Conservation (phyloP, 64 coral and sea anemone genomes). For the Montipora cactus region DNA sequence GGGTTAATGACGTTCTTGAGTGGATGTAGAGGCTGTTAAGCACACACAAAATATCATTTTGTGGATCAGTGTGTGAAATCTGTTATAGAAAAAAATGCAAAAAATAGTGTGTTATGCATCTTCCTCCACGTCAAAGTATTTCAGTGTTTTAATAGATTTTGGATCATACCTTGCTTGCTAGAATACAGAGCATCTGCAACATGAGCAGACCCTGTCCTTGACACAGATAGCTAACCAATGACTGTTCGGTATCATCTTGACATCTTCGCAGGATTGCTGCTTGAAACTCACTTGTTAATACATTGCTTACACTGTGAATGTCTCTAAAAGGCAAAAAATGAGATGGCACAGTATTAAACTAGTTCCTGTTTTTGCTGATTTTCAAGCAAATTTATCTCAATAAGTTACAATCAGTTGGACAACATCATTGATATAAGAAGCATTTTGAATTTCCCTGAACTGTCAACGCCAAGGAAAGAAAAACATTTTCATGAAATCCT, state of each 20-base stretch:
- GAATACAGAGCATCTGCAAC: constrained; percentile 77
- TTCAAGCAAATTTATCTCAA: not conserved
- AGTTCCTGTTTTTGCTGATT: not conserved
- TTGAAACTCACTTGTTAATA: constrained; percentile 91
- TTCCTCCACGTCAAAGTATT: not conserved
- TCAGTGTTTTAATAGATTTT: not conserved
- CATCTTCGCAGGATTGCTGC: constrained; percentile 77
- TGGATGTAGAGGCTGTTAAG: too few species aligned
- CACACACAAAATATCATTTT: too few species aligned
- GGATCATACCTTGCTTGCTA: constrained; percentile 84
- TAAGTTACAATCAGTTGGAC: too few species aligned
- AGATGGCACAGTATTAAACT: not conserved
- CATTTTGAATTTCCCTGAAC: too few species aligned
- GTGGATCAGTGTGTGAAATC: too few species aligned
- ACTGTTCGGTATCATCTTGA: constrained; percentile 76
- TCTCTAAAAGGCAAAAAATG: constrained; percentile 59
- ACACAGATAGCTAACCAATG: constrained; percentile 76
- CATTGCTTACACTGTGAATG: constrained; percentile 87
- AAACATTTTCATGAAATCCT: too few species aligned
- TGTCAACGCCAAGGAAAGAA: too few species aligned
- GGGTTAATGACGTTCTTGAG: too few species aligned
- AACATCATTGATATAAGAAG: too few species aligned
- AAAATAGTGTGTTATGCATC: too few species aligned
- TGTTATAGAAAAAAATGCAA: not conserved
- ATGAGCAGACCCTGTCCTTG: constrained; percentile 77